Evolutionary conservation across 2,888 invertebrate genomes (phyloP), one percentile per base, ranked within the genome.

Genomic region (Hydroisotoma schaefferi): DNA sequence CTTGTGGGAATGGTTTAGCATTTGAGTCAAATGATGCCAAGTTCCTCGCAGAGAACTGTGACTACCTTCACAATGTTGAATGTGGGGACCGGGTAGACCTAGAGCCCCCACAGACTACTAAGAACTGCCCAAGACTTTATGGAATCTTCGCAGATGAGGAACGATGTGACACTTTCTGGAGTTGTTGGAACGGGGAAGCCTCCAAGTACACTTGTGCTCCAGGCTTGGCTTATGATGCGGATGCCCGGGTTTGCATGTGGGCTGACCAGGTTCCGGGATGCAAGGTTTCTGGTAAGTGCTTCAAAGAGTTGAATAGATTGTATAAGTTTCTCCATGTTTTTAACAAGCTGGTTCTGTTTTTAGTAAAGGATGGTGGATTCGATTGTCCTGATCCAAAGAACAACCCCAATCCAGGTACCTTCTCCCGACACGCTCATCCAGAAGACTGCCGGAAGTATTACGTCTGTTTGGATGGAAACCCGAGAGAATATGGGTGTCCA

Each of bases 111-210:
- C 86, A 93, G 75, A 79, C 86, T 60, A 87, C 91, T 20, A 82
- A 89, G 12, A 90, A 94, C 78, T 94, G 94, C 77, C 77, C 87
- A 47, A 83, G 93, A 61, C 80, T 94, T 71, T 94, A 93, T 78
- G 94, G 94, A 75, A 93, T 94, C 81, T 94, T 93, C 84, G 80
- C 91, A 67, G 93, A 94, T 76, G 88, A 86, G 57, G 81, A 80
- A 73, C 90, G 91, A 78, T 94, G 94, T 77, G 90, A 92, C 79
- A 60, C 53, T 18, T 94, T 94, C 87, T 94, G 93, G 90, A 93
- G 92, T 80, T 94, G 94, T 79, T 94, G 94, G 93, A 92, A 91
- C 80, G 94, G 94, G 55, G 93, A 94, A 77, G 87, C 93, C 4
- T 91, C 91, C 76, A 85, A 90, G 75, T 94, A 94, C 80, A 91